Evolutionary conservation across 2,113 vertebrate species (phyloP).

Genomic region (Solea senegalensis): DNA sequence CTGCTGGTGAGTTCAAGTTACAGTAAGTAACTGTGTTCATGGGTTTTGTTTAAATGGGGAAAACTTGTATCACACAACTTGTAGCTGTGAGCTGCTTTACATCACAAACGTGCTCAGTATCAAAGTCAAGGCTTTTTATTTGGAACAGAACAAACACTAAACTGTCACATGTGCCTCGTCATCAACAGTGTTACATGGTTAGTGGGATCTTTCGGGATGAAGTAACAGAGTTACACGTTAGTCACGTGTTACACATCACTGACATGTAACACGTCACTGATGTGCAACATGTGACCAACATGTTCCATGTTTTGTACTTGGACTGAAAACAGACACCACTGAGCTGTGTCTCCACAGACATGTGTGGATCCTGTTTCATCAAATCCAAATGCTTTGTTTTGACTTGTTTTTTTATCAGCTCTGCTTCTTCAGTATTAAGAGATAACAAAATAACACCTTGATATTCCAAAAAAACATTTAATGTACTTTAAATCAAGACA

Average conservation of each 20-base stretch:
- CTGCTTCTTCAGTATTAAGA: constrained; percentile 67
- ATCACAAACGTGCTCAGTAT: constrained; percentile 3
- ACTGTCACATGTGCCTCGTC: not conserved
- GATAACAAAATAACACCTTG: constrained; percentile 48
- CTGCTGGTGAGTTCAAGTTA: no score
- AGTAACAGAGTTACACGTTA: not conserved
- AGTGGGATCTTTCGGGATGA: constrained; percentile 3
- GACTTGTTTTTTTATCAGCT: constrained; percentile 37
- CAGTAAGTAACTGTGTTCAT: not conserved
- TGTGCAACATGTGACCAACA: no score
- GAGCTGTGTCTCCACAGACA: no score
- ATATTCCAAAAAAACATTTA: constrained; percentile 70
- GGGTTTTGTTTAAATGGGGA: constrained; percentile 1
- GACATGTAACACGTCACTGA: no score
- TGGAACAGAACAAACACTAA: not conserved
- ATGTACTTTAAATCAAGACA: constrained; percentile 62
- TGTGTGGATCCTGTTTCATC: constrained; percentile 13
- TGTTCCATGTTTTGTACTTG: constrained; percentile 1
- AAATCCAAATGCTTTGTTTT: constrained; percentile 61
- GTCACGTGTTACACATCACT: not conserved
- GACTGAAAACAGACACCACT: no score
- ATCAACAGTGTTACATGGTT: constrained; percentile 8
- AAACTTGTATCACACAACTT: not conserved
- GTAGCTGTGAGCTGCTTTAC: not conserved
- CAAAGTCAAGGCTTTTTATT: constrained; percentile 25